Evolutionary conservation across 2,888 invertebrate species (phyloP).

Genomic region (Tachina grossa): DNA sequence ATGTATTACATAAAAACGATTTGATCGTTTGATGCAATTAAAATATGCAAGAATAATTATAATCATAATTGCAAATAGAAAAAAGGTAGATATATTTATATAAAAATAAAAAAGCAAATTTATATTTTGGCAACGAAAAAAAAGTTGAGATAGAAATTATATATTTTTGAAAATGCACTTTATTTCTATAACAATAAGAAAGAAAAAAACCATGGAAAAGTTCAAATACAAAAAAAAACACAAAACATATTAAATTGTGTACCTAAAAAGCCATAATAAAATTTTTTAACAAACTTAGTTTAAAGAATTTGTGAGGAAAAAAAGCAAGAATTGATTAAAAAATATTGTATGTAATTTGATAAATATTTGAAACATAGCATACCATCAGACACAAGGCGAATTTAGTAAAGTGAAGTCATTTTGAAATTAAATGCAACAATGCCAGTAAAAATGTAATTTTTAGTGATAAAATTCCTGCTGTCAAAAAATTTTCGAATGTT

Average conservation of each 20-base stretch:
- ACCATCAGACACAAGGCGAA: no score
- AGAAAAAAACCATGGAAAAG: conserved; percentile 26
- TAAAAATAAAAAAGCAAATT: background rate
- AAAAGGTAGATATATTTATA: background rate
- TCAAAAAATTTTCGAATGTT: no score
- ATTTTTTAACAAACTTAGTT: background rate
- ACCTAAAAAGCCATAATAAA: conserved; percentile 65
- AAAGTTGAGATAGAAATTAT: background rate
- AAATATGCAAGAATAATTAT: no score
- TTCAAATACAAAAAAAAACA: conserved; percentile 46
- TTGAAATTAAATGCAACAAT: no score
- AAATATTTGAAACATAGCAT: background rate
- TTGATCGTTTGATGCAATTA: no score
- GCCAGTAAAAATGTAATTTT: no score
- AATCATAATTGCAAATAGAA: background rate
- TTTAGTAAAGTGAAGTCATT: no score
- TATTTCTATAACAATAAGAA: background rate
- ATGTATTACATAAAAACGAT: no score
- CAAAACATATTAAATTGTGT: conserved; percentile 65
- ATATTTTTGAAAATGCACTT: conserved; percentile 37
- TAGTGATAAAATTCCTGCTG: no score
- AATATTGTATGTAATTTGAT: background rate
- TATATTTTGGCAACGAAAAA: conserved; percentile 48
- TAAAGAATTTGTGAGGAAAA: background rate
- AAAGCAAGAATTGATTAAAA: background rate